A percentile compares a stretch with the other conserved stretches of the same genome.
phyloP scores from a whole-genome alignment of 2,888 invertebrate genomes.

The Luffia ferchaultella region DNA sequence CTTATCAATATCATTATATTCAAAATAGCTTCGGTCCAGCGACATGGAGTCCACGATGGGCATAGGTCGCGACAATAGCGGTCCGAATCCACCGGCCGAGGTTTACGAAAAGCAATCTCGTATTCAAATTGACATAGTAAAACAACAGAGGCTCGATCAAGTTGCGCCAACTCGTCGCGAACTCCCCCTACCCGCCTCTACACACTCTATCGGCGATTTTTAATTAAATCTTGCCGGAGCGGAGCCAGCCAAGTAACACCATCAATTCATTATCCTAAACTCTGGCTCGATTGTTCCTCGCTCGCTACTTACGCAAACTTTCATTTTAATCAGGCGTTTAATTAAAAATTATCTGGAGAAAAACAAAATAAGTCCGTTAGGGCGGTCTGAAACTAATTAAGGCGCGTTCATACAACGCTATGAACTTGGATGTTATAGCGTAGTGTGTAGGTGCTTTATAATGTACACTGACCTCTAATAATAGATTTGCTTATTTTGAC shows the following conservation, averaged over 20 bases:
- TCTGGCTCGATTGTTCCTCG: conserved; percentile 63
- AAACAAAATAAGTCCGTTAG: conserved; percentile 66
- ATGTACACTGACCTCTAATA: too few species aligned
- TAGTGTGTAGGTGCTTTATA: neutral
- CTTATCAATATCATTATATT: too few species aligned
- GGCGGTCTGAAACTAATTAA: conserved; percentile 64
- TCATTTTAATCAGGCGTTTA: conserved; percentile 68
- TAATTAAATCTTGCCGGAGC: conserved; percentile 59
- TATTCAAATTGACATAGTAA: conserved; percentile 65
- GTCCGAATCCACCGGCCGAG: neutral
- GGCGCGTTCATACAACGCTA: conserved; percentile 60
- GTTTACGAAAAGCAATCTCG: conserved; percentile 37
- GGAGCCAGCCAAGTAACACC: conserved; percentile 59
- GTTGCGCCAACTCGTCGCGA: conserved; percentile 57
- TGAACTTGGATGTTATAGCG: neutral
- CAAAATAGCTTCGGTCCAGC: too few species aligned
- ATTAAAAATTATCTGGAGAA: conserved; percentile 67
- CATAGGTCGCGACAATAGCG: neutral
- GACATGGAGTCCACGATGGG: too few species aligned
- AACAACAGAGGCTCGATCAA: conserved; percentile 58
- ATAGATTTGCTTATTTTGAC: too few species aligned
- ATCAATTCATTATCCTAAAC: conserved; percentile 68
- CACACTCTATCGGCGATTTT: conserved; percentile 66
- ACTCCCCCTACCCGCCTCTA: conserved; percentile 33
- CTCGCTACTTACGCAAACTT: conserved; percentile 66